phyloP scores from a whole-genome alignment of 1,140 invertebrate genomes.

The Conus betulinus region DNA sequence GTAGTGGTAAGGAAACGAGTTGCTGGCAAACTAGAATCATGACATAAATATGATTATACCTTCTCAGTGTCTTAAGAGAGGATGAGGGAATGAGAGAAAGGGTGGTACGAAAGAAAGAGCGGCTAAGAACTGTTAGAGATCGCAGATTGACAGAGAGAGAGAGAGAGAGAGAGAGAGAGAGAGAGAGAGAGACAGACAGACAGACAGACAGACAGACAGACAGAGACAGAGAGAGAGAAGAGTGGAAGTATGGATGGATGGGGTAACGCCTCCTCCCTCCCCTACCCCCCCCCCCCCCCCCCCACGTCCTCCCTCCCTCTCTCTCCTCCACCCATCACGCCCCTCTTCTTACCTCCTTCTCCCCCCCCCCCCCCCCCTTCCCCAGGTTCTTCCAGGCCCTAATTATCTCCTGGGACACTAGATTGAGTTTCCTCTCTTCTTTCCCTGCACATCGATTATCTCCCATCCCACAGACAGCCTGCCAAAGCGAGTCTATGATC shows the following conservation, averaged over 20 bases:
- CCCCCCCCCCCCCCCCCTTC: background rate
- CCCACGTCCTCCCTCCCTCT: too few relatives aligned
- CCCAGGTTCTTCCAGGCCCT: background rate
- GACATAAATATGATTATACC: too few relatives aligned
- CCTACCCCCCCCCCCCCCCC: background rate
- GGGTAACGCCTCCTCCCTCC: background rate
- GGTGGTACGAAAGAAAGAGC: background rate
- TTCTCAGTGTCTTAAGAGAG: too few relatives aligned
- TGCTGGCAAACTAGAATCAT: too few relatives aligned
- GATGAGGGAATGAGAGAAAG: too few relatives aligned
- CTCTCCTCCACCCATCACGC: too few relatives aligned
- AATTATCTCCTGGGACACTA: background rate
- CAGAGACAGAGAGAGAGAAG: background rate
- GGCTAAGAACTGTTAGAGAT: background rate
- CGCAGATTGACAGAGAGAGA: too few relatives aligned
- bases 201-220: background rate
- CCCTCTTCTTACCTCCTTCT: too few relatives aligned
- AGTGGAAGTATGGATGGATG: background rate
- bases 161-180: background rate
- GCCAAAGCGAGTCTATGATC: constrained; percentile 18
- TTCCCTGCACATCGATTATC: constrained; percentile 26
- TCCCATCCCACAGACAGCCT: constrained; percentile 18
- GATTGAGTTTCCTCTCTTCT: constrained; percentile 20
- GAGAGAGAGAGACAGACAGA: background rate
- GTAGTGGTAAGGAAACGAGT: too few relatives aligned